Percentiles rank a stretch among this genome's conserved stretches.
Evolutionary conservation across 2,797 vertebrate species (phyloP).

Genomic region (Rousettus madagascariensis): DNA sequence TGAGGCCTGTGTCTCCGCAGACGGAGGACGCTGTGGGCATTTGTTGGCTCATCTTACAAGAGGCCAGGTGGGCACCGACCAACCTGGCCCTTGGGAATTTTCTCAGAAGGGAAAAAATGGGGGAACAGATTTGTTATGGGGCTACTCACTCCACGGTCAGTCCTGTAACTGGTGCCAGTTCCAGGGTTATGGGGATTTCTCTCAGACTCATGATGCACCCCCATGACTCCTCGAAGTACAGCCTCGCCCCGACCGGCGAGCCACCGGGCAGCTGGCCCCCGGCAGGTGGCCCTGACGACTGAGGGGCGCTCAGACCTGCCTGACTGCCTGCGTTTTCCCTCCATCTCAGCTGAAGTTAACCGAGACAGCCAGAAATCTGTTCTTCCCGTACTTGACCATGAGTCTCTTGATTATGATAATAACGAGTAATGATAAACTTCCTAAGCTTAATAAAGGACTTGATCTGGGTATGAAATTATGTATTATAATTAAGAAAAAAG

Average conservation of each 20-base stretch:
- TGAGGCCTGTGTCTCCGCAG: not conserved
- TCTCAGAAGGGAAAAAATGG: not conserved
- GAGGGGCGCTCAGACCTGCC: not conserved
- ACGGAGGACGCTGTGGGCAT: rapidly evolving
- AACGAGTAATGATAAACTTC: not conserved
- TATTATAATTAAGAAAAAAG: not conserved
- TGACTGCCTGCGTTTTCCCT: not conserved
- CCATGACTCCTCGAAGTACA: not conserved
- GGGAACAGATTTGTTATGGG: not conserved
- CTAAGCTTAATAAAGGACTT: not conserved
- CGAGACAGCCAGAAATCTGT: not conserved
- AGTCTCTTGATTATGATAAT: not conserved
- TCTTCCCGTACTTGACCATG: not conserved
- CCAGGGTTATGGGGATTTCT: not conserved
- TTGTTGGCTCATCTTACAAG: rapidly evolving
- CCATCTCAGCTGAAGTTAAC: not conserved
- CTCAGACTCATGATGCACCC: not conserved
- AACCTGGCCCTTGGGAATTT: not conserved
- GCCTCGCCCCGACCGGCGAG: not conserved
- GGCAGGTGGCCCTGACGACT: not conserved
- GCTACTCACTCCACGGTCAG: not conserved
- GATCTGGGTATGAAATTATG: not conserved
- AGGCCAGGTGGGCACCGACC: not conserved
- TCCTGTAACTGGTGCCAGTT: not conserved
- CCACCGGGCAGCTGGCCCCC: not conserved